phyloP scores from a whole-genome alignment of 2,888 invertebrate species.

The Oeneis ivallda region DNA sequence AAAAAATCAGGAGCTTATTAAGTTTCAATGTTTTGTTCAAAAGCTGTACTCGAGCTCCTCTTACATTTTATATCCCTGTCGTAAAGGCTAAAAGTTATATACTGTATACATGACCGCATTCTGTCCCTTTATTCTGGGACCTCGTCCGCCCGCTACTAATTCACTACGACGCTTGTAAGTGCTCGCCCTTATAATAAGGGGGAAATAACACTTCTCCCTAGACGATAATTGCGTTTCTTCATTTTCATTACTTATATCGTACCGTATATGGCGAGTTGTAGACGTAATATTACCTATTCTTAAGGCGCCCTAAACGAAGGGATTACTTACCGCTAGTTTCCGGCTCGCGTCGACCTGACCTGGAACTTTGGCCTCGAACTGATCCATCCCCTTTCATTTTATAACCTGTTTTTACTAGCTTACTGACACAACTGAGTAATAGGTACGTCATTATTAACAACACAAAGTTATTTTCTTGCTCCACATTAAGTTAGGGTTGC shows the following conservation, averaged over 20 bases:
- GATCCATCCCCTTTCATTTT: slow-evolving; percentile 64
- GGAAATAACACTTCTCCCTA: slow-evolving; percentile 47
- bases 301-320: slow-evolving; percentile 54
- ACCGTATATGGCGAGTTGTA: slow-evolving; percentile 44
- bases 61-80: slow-evolving; percentile 33
- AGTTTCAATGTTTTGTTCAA: slow-evolving; percentile 25
- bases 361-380: slow-evolving; percentile 69
- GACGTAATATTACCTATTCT: slow-evolving; percentile 49
- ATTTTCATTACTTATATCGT: slow-evolving; percentile 55
- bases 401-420: slow-evolving; percentile 63
- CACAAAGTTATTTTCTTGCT: background rate
- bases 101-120: slow-evolving; percentile 41
- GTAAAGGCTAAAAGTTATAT: slow-evolving; percentile 42
- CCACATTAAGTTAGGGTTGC: background rate
- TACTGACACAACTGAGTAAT: slow-evolving; percentile 18
- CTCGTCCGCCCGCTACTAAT: slow-evolving; percentile 49
- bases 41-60: slow-evolving; percentile 15
- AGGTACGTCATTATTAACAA: slow-evolving; percentile 1
- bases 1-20: slow-evolving; percentile 24
- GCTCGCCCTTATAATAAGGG: slow-evolving; percentile 48
- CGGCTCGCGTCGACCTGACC: slow-evolving; percentile 66
- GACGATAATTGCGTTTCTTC: slow-evolving; percentile 55
- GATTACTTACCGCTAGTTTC: slow-evolving; percentile 67
- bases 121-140: slow-evolving; percentile 42
- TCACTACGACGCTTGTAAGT: slow-evolving; percentile 48